These are phyloP conservation scores for Ericerus pela DNA, from an alignment of 1,140 invertebrate species.

Conservation along the genomic window DNA sequence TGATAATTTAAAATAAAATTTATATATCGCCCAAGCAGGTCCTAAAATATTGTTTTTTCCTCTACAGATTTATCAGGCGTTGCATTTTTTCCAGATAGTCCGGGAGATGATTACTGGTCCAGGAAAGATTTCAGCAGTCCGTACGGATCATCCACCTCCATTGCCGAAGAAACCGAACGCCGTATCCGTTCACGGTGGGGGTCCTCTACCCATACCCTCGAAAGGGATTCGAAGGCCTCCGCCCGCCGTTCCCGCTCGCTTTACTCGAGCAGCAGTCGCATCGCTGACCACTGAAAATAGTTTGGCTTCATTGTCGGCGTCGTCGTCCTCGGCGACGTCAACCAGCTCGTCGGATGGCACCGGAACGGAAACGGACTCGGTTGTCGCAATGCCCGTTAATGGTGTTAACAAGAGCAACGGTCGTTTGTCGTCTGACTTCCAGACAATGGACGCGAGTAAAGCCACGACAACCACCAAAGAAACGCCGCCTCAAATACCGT, in stretches of 20 bases:
- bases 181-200: constrained; percentile 9
- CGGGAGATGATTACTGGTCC: constrained; percentile 23
- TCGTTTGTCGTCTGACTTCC: too few relatives aligned
- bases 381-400: background rate
- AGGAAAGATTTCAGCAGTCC: constrained; percentile 12
- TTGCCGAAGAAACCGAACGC: constrained; percentile 18
- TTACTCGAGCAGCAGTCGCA: constrained; percentile 19
- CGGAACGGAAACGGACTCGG: background rate
- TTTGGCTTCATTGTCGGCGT: constrained; percentile 7
- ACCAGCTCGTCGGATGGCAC: background rate
- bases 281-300: constrained; percentile 21
- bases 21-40: background rate
- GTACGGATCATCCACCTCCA: constrained; percentile 18
- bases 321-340: constrained; percentile 15
- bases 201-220: constrained; percentile 14
- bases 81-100: constrained; percentile 27
- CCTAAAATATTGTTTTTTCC: too few relatives aligned
- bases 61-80: constrained; percentile 6
- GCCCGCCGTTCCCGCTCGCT: constrained; percentile 14
- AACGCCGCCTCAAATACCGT: background rate
- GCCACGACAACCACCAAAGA: background rate
- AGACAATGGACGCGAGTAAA: too few relatives aligned
- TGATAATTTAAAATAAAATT: too few relatives aligned
- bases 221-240: constrained; percentile 17
- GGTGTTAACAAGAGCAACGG: too few relatives aligned